Conservation (phyloP, 2,797 vertebrate species). For the Brachymystax lenok region DNA sequence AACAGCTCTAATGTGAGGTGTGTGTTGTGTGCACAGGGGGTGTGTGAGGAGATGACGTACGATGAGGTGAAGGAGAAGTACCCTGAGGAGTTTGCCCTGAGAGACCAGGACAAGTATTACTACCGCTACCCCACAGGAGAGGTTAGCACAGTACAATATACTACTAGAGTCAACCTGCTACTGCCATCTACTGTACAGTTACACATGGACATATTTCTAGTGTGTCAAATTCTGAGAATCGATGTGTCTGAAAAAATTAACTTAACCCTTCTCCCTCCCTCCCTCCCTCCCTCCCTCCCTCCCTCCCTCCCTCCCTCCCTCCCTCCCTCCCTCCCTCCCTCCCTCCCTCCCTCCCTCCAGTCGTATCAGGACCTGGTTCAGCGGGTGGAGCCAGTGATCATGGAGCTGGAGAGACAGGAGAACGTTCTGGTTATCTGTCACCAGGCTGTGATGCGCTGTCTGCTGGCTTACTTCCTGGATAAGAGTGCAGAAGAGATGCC, state of each 20-base stretch:
- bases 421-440: conserved; percentile 94
- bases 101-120: conserved; percentile 96
- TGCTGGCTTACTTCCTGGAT: conserved; percentile 95
- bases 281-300: neutral
- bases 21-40: conserved; percentile 73
- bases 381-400: conserved; percentile 93
- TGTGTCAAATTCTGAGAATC: neutral
- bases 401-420: conserved; percentile 95
- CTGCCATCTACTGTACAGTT: neutral
- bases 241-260: neutral
- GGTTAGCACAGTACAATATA: conserved; percentile 68
- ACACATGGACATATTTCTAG: neutral
- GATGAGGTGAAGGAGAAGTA: conserved; percentile 88
- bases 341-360: conserved; percentile 58
- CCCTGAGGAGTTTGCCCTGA: conserved; percentile 88
- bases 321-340: neutral
- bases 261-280: neutral
- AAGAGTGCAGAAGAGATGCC: conserved; percentile 99
- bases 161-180: neutral
- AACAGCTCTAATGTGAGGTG: neutral
- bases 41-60: conserved; percentile 96
- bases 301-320: neutral
- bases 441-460: conserved; percentile 95
- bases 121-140: conserved; percentile 95
- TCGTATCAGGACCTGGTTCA: conserved; percentile 98